Base-by-base conservation (phyloP, 2,113 vertebrate species). In the Gadus macrocephalus region DNA sequence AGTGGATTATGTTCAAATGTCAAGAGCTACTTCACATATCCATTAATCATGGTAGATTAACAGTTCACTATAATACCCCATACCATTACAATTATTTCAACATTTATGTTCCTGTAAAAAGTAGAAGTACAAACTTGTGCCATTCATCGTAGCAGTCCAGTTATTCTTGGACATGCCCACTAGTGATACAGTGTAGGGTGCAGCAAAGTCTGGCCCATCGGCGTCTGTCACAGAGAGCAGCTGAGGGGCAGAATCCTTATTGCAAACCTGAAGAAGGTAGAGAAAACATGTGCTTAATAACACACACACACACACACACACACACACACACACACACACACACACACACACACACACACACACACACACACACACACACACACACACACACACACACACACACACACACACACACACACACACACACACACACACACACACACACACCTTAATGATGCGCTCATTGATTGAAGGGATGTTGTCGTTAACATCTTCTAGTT, bases 201-300 rank as follows among this genome's bases (percentile, higher is more conserved):
- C 7, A 2, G 89, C 88, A 73, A 92, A 91, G 5, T 87, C 90
- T 0, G 89, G 90, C 9, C 93, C 89, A 1, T 98, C 97, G 68
- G 89, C 90, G 72, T 98, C 97, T 0, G 81, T 15, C 3, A 96
- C 92, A 0, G 49, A 73, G 66, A 96, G 85, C 0, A 31, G 6
- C 0, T 84, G 64, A 86, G 86, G 55, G 81, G 22, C 0, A 72
- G 89, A 17, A 0, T 91, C 69, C 67, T 68, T 89, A 61, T 81
- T 91, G 78, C 94, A 96, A 75, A 95, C 27, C 88, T 88, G 4
- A 78, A 3, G 17, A 61, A 17, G 2, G 15, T 17, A n/a, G 35
- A 49, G 12, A 11, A 49, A 49, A 49, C 2, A 49, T 49, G 42
- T 49, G 42, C 15, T 42, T 49, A 49, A 49, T 49, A 9, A 11